A percentile compares a stretch with the other conserved stretches of the same genome.
Conservation (phyloP, 2,888 invertebrate species). For the Cybosia mesomella region DNA sequence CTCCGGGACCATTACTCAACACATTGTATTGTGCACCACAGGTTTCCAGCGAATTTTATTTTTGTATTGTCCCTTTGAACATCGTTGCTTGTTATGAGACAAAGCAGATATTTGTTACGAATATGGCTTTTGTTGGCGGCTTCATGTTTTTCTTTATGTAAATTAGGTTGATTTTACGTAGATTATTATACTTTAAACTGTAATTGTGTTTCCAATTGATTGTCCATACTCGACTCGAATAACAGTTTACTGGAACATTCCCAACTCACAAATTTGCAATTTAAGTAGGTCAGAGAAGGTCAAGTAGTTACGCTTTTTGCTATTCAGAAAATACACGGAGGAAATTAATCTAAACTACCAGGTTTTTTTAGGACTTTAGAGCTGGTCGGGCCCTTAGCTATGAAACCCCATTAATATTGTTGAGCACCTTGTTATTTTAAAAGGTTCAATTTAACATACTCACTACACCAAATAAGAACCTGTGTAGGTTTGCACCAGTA, state of each 20-base stretch:
- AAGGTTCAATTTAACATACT: too few relatives aligned
- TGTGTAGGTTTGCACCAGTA: too few relatives aligned
- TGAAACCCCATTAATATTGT: too few relatives aligned
- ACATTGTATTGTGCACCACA: constrained; percentile 45
- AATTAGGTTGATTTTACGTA: background rate
- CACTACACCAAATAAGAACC: too few relatives aligned
- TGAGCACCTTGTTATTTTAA: too few relatives aligned
- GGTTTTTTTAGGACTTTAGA: background rate
- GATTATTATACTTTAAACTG: background rate
- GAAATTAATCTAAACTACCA: background rate
- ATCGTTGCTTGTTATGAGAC: constrained; percentile 41
- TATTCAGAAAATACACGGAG: background rate
- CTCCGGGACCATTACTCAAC: constrained; percentile 55
- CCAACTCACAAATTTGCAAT: background rate
- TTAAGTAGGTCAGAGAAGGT: background rate
- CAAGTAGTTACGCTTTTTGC: background rate
- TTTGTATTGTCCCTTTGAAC: constrained; percentile 52
- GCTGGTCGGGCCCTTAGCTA: background rate
- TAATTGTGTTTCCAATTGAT: background rate
- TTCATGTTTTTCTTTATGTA: constrained; percentile 6
- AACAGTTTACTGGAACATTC: background rate
- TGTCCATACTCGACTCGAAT: background rate
- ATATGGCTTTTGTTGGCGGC: constrained; percentile 41
- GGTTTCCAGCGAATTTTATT: constrained; percentile 48
- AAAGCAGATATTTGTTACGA: constrained; percentile 52